Percentiles rank a stretch among this genome's conserved stretches.
Conservation (phyloP, 2,888 invertebrate species). For the Philonicus albiceps region DNA sequence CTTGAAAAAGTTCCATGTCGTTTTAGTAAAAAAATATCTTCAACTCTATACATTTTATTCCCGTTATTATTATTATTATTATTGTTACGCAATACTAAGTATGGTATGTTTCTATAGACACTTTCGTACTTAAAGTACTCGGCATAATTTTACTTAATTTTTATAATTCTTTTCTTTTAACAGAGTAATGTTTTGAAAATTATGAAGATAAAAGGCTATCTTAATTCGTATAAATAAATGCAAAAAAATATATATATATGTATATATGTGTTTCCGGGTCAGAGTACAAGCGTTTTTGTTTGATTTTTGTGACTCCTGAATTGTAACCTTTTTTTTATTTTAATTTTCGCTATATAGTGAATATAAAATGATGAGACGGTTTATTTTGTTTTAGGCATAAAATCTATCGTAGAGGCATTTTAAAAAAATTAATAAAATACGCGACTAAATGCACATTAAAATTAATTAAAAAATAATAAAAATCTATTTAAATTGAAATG, state of each 20-base stretch:
- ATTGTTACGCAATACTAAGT: background rate
- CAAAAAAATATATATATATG: no score
- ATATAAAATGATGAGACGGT: background rate
- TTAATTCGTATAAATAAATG: conserved; percentile 26
- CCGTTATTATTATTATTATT: conserved; percentile 10
- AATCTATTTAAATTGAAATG: background rate
- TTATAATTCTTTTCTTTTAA: background rate
- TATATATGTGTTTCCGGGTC: background rate
- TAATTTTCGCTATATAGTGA: background rate
- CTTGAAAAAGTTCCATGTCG: conserved; percentile 17
- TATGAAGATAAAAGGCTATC: background rate
- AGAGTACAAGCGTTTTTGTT: background rate
- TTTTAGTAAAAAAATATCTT: conserved; percentile 40
- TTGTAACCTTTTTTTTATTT: background rate
- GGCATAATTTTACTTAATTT: conserved; percentile 11
- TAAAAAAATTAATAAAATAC: background rate
- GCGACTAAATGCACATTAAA: background rate
- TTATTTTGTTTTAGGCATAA: background rate
- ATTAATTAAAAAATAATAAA: background rate
- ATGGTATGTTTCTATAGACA: conserved; percentile 24
- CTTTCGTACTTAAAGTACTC: conserved; percentile 26
- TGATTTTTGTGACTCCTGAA: background rate
- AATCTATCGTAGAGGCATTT: background rate
- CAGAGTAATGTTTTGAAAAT: background rate
- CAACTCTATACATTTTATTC: conserved; percentile 24